Percentiles rank a stretch among this genome's conserved stretches.
phyloP scores from a whole-genome alignment of 37 sponge, comb jelly and placozoan genomes.

The Amphimedon queenslandica region DNA sequence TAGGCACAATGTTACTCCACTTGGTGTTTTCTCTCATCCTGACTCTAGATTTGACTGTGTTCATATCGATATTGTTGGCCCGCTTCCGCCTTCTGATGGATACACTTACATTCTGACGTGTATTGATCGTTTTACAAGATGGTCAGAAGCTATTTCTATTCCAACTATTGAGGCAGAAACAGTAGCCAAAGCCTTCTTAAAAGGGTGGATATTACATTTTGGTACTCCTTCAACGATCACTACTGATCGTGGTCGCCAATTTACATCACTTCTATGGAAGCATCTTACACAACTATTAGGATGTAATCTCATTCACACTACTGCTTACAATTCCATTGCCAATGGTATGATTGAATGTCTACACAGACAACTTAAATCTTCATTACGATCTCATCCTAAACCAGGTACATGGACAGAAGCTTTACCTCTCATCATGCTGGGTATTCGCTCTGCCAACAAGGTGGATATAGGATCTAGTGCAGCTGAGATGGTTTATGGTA shows the following conservation, averaged over 20 bases:
- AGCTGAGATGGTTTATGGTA: constrained; percentile 71
- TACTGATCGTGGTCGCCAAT: constrained; percentile 63
- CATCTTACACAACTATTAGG: constrained; percentile 24
- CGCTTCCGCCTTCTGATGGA: too few species aligned
- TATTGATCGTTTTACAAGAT: too few species aligned
- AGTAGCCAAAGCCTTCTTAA: too few species aligned
- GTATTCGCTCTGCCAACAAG: constrained; percentile 54
- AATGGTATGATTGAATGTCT: constrained; percentile 65
- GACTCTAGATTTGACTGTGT: too few species aligned
- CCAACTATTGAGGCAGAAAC: too few species aligned
- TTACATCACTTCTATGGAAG: constrained; percentile 48
- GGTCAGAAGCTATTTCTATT: too few species aligned
- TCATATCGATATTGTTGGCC: too few species aligned
- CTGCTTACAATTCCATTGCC: constrained; percentile 49
- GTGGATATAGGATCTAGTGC: constrained; percentile 45
- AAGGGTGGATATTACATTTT: background rate
- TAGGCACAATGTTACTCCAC: too few species aligned
- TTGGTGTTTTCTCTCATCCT: too few species aligned
- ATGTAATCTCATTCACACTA: constrained; percentile 37
- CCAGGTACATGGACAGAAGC: constrained; percentile 49
- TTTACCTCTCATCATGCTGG: constrained; percentile 55
- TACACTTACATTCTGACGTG: too few species aligned
- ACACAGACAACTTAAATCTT: constrained; percentile 56
- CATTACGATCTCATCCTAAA: constrained; percentile 46
- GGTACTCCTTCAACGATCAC: constrained; percentile 49